Percentiles rank a stretch among this genome's conserved stretches.
Conservation (phyloP, 2,888 invertebrate species). For the Boloria euphrosyne region DNA sequence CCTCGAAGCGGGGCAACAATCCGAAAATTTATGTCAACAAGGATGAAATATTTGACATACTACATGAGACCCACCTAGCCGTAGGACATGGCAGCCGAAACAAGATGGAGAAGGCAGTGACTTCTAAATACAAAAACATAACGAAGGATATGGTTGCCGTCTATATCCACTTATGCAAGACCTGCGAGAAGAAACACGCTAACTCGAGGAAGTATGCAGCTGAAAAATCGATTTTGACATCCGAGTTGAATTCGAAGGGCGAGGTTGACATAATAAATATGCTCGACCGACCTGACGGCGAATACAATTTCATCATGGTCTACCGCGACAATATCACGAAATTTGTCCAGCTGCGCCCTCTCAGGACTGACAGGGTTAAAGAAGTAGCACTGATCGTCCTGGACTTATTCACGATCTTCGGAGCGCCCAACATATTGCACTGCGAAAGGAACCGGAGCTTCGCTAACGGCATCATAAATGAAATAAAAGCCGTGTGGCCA, state of each 20-base stretch:
- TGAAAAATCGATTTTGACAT: conserved; percentile 45
- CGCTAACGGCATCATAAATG: conserved; percentile 44
- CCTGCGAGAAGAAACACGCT: conserved; percentile 33
- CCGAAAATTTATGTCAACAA: conserved; percentile 31
- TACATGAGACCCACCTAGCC: conserved; percentile 44
- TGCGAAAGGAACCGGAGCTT: conserved; percentile 53
- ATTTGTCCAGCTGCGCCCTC: conserved; percentile 17
- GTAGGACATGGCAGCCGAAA: conserved; percentile 37
- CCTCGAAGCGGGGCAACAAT: conserved; percentile 27
- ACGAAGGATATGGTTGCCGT: conserved; percentile 37
- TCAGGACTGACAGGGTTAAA: conserved; percentile 19
- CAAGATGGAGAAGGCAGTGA: conserved; percentile 37
- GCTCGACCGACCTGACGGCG: conserved; percentile 19
- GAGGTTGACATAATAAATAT: conserved; percentile 33
- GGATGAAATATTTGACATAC: conserved; percentile 45
- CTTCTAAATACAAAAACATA: conserved; percentile 40
- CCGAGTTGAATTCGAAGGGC: conserved; percentile 38
- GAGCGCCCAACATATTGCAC: conserved; percentile 55
- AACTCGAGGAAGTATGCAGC: conserved; percentile 27
- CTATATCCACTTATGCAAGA: conserved; percentile 38
- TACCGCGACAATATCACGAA: conserved; percentile 32
- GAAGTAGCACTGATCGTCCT: conserved; percentile 54
- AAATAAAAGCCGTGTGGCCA: conserved; percentile 47
- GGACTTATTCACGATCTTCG: conserved; percentile 57
- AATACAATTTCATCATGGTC: conserved; percentile 25